A percentile compares a stretch with the other conserved stretches of the same genome.
Conservation (phyloP, 1,140 invertebrate species). For the Drosophila nikananu region DNA sequence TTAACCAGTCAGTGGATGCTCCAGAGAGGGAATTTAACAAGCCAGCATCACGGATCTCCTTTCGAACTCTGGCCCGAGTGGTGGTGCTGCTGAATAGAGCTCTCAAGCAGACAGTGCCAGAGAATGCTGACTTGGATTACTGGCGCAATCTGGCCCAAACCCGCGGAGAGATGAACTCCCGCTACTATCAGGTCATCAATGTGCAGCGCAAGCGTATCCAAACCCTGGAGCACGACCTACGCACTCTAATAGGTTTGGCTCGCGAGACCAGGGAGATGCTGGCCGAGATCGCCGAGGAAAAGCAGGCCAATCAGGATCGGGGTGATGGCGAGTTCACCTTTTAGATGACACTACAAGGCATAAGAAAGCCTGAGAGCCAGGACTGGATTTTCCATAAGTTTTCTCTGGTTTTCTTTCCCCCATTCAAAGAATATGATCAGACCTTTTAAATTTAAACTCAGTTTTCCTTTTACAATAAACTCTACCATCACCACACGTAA, state of each 20-base stretch:
- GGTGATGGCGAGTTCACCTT: constrained; percentile 1
- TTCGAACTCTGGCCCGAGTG: constrained; percentile 35
- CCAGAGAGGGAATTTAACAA: background rate
- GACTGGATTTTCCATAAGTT: background rate
- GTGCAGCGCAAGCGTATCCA: constrained; percentile 47
- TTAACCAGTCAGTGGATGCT: background rate
- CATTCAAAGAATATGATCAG: background rate
- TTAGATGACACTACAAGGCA: background rate
- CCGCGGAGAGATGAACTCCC: constrained; percentile 22
- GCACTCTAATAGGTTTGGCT: constrained; percentile 41
- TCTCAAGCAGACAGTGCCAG: background rate
- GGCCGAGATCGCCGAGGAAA: constrained; percentile 27
- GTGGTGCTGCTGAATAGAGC: constrained; percentile 23
- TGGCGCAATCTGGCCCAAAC: constrained; percentile 53
- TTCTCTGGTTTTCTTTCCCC: background rate
- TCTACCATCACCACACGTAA: background rate
- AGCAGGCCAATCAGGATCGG: constrained; percentile 1
- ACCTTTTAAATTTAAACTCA: background rate
- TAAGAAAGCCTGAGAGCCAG: background rate
- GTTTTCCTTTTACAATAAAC: background rate
- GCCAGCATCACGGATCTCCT: constrained; percentile 1
- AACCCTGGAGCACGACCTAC: constrained; percentile 38
- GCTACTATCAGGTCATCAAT: constrained; percentile 36
- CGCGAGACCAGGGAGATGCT: constrained; percentile 56
- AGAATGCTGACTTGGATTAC: constrained; percentile 23